phyloP scores from a whole-genome alignment of 2,888 invertebrate genomes.

The Netelia melanura region DNA sequence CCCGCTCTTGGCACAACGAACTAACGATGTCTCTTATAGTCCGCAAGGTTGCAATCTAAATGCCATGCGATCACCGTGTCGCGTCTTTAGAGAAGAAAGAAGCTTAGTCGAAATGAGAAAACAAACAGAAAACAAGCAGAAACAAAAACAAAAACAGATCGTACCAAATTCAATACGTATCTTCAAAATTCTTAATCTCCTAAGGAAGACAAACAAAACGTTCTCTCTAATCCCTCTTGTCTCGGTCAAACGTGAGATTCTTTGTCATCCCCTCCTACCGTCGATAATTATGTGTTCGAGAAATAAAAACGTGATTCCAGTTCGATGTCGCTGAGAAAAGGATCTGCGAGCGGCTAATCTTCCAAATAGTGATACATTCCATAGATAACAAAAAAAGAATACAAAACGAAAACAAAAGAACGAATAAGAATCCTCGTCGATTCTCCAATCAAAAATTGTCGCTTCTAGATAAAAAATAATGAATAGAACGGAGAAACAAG shows the following conservation, averaged over 20 bases:
- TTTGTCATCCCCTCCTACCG: slow-evolving; percentile 58
- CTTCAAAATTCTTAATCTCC: slow-evolving; percentile 25
- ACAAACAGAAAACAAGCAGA: slow-evolving; percentile 6
- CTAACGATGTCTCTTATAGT: slow-evolving; percentile 49
- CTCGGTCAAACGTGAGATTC: slow-evolving; percentile 37
- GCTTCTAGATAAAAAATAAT: slow-evolving; percentile 52
- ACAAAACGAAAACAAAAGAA: slow-evolving; percentile 55
- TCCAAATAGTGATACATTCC: slow-evolving; percentile 83
- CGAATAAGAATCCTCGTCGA: slow-evolving; percentile 60
- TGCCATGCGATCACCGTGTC: slow-evolving; percentile 8
- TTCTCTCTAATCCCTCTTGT: slow-evolving; percentile 35
- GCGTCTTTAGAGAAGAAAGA: background rate
- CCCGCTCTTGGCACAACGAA: slow-evolving; percentile 69
- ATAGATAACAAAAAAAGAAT: slow-evolving; percentile 75
- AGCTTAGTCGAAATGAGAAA: slow-evolving; percentile 22
- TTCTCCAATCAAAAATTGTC: slow-evolving; percentile 63
- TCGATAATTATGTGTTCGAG: slow-evolving; percentile 25
- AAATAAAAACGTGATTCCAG: slow-evolving; percentile 57
- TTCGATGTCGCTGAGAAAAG: slow-evolving; percentile 68
- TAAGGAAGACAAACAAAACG: slow-evolving; percentile 16
- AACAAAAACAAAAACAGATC: background rate
- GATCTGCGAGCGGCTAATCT: slow-evolving; percentile 78
- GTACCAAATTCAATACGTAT: slow-evolving; percentile 30
- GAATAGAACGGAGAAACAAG: slow-evolving; percentile 36
- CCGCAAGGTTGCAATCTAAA: slow-evolving; percentile 27